Percentiles rank a stretch among this genome's conserved stretches.
Conservation (phyloP, 2,113 vertebrate genomes). For the Lepus europaeus region DNA sequence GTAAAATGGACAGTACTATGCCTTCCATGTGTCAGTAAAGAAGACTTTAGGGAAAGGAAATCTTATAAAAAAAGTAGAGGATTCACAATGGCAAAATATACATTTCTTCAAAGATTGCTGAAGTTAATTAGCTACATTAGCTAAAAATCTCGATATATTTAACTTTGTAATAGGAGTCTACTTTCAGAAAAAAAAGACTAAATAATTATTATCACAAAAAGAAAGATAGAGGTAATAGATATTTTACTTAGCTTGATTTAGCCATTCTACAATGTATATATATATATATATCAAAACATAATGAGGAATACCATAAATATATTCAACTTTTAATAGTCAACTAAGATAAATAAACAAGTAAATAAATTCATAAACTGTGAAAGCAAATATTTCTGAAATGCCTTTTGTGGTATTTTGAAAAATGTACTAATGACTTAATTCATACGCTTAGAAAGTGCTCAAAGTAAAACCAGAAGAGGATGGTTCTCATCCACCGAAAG, state of each 20-base stretch:
- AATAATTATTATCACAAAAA: background rate
- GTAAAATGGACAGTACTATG: background rate
- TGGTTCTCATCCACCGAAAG: background rate
- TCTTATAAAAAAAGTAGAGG: background rate
- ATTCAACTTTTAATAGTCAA: no score
- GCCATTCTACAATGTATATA: no score
- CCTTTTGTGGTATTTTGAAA: background rate
- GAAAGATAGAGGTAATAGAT: background rate
- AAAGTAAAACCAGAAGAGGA: background rate
- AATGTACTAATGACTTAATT: background rate
- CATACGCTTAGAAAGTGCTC: background rate
- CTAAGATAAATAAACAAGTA: background rate
- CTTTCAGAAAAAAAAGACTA: background rate
- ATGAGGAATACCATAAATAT: no score
- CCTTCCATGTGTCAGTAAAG: background rate
- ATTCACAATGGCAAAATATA: background rate
- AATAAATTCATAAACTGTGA: background rate
- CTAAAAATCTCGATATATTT: background rate
- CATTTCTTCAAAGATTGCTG: background rate
- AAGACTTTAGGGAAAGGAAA: background rate
- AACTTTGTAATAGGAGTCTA: background rate
- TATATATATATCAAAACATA: no score
- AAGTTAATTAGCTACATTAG: background rate
- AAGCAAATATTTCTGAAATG: background rate
- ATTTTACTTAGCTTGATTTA: background rate